Conservation (phyloP, 2,888 invertebrate genomes). For the Macaria liturata region DNA sequence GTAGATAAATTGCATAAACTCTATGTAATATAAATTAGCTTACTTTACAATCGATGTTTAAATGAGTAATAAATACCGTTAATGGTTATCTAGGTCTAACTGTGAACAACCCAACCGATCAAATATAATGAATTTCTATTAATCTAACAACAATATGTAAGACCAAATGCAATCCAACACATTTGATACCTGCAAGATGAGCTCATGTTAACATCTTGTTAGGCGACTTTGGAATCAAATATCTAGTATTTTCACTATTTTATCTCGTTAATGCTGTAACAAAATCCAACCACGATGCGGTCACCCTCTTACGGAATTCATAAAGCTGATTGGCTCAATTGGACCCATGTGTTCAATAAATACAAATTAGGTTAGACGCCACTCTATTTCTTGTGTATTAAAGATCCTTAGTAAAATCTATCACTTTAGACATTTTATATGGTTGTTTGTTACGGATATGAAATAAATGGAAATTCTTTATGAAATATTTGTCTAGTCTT, state of each 20-base stretch:
- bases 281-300: constrained; percentile 22
- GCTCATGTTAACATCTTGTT: no score
- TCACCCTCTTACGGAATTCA: constrained; percentile 13
- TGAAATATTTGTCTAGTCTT: no score
- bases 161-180: no score
- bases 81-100: no score
- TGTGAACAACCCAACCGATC: no score
- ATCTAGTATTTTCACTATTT: no score
- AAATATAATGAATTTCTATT: neutral
- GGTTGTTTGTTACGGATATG: neutral
- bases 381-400: constrained; percentile 11
- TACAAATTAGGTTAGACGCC: constrained; percentile 36
- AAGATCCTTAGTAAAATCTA: neutral
- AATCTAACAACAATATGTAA: neutral
- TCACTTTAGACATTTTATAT: no score
- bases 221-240: no score
- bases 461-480: no score
- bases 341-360: constrained; percentile 41
- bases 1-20: neutral
- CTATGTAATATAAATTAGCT: neutral
- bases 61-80: no score
- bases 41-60: no score
- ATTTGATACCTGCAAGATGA: no score
- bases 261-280: neutral
- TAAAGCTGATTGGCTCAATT: constrained; percentile 55